Conservation (phyloP, 2,113 vertebrate genomes). For the Sorex araneus region DNA sequence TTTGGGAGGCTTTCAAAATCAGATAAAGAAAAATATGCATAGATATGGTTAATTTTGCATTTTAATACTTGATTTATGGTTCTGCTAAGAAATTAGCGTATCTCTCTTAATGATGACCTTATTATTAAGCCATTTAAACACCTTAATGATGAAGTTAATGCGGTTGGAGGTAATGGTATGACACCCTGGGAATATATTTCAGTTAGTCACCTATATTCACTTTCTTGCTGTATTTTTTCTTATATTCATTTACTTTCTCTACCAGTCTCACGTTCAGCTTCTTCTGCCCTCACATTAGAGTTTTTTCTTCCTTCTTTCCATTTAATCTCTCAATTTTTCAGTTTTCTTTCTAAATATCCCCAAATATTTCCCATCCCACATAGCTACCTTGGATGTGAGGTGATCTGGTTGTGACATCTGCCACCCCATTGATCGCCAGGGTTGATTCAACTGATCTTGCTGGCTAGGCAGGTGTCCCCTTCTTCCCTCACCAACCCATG, state of each 20-base stretch:
- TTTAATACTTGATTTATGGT: conserved; percentile 21
- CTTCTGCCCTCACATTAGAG: background rate
- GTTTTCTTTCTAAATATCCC: background rate
- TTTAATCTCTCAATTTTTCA: background rate
- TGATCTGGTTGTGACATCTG: too few species aligned
- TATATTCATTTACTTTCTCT: background rate
- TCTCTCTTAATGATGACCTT: conserved; percentile 7
- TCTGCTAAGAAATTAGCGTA: conserved; percentile 47
- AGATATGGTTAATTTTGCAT: conserved; percentile 13
- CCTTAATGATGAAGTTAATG: background rate
- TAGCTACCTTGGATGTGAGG: background rate
- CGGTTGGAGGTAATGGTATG: background rate
- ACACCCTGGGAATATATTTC: background rate
- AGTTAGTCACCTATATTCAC: background rate
- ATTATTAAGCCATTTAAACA: background rate
- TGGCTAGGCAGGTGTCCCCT: too few species aligned
- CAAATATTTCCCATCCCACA: background rate
- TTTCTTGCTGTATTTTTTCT: background rate
- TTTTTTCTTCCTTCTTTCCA: background rate
- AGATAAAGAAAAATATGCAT: conserved; percentile 78
- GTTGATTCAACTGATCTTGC: too few species aligned
- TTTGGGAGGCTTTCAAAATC: conserved; percentile 56
- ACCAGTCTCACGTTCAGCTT: background rate
- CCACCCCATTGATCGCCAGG: too few species aligned
- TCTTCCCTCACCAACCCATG: too few species aligned